Evolutionary conservation across 2,797 vertebrate species (phyloP).

Genomic region (Lacerta agilis): DNA sequence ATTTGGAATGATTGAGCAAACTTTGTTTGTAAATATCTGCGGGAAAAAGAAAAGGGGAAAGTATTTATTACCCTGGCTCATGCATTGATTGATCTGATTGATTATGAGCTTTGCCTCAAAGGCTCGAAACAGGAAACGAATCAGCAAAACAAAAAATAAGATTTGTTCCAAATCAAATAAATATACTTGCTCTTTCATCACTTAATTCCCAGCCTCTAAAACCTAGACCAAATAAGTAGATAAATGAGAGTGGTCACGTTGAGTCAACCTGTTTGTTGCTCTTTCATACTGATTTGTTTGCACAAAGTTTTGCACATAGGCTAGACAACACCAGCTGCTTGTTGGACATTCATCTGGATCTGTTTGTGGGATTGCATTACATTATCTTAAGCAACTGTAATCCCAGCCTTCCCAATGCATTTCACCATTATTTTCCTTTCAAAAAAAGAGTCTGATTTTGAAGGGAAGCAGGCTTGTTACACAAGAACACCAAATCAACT

Average conservation of each 20-base stretch:
- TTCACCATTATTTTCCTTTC: no score
- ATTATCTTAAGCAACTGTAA: no score
- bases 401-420: no score
- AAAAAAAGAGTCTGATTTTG: no score
- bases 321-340: no score
- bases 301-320: no score
- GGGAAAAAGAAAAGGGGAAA: neutral
- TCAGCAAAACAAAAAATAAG: neutral
- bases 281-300: no score
- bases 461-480: no score
- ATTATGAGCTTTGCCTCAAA: neutral
- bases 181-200: neutral
- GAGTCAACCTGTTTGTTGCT: no score
- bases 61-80: neutral
- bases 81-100: neutral
- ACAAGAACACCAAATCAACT: no score
- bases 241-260: neutral
- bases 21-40: neutral
- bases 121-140: neutral
- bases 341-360: no score
- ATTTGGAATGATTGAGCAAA: neutral
- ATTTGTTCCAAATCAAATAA: neutral
- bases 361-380: no score
- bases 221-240: neutral
- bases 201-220: neutral